Percentiles rank a stretch among this genome's conserved stretches.
These are phyloP conservation scores for Neoseiulus cucumeris DNA, from an alignment of 1,140 invertebrate species.

Conservation along the genomic window DNA sequence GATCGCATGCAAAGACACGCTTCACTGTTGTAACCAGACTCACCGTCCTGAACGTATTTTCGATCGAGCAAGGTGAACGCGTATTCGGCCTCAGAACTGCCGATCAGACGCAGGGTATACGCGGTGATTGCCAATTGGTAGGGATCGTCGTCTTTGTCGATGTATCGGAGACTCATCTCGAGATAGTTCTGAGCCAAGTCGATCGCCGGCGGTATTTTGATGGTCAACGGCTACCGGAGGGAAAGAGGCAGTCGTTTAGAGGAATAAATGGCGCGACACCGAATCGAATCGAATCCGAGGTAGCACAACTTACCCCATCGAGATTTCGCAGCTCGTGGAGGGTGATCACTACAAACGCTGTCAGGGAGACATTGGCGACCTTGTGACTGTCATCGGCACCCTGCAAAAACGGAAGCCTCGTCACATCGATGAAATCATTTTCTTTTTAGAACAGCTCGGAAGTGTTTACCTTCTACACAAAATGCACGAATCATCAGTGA, in stretches of 20 bases:
- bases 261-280: neutral
- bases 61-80: neutral
- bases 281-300: neutral
- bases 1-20: too few species aligned
- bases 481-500: too few species aligned
- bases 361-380: neutral
- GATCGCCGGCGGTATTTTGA: slow-evolving; percentile 2
- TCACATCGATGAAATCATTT: too few species aligned
- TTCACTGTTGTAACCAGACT: too few species aligned
- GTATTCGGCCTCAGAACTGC: neutral
- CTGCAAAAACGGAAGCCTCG: neutral
- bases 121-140: slow-evolving; percentile 5
- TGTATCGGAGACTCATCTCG: neutral
- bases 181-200: neutral
- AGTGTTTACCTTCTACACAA: too few species aligned
- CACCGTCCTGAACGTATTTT: slow-evolving; percentile 1
- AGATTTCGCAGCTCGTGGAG: neutral
- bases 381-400: slow-evolving; percentile 3
- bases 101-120: neutral
- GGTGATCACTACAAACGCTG: neutral
- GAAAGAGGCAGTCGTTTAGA: neutral
- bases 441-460: too few species aligned
- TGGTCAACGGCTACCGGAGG: neutral
- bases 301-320: neutral
- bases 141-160: neutral